Conservation (phyloP, 2,888 invertebrate species). For the Macrophya annulata region DNA sequence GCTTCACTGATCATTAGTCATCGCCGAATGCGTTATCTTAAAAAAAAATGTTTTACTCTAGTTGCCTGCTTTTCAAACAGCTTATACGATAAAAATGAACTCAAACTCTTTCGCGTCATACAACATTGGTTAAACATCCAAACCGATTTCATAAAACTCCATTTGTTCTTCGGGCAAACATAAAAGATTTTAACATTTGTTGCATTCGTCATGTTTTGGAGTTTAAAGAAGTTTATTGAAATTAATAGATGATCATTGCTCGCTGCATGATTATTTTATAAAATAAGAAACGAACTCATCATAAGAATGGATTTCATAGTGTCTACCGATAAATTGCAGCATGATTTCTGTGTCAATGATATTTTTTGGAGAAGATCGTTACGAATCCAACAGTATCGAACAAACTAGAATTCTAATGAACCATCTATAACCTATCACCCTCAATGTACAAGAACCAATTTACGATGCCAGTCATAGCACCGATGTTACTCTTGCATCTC, state of each 20-base stretch:
- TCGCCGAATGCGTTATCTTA: not conserved
- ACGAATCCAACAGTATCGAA: not conserved
- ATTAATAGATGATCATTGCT: not conserved
- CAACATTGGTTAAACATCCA: not conserved
- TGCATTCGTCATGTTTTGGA: not conserved
- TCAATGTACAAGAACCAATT: not conserved
- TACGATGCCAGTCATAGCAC: not conserved
- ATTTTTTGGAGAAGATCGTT: not conserved
- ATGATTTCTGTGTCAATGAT: not conserved
- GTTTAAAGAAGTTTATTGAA: not conserved
- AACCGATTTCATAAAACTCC: not conserved
- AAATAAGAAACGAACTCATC: not conserved
- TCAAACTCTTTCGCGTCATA: not conserved
- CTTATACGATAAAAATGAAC: not conserved
- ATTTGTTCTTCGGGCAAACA: not conserved
- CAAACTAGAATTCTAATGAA: not conserved
- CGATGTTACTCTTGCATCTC: not conserved
- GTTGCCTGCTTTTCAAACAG: not conserved
- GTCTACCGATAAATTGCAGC: not conserved
- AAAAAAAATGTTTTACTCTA: conserved; percentile 23
- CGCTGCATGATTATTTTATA: not conserved
- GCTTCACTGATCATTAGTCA: conserved; percentile 37
- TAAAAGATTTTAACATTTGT: not conserved
- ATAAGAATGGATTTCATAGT: not conserved
- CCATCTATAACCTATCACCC: not conserved